Evolutionary conservation across 2,888 invertebrate genomes (phyloP).

Genomic region (Tenthredo mesomela): DNA sequence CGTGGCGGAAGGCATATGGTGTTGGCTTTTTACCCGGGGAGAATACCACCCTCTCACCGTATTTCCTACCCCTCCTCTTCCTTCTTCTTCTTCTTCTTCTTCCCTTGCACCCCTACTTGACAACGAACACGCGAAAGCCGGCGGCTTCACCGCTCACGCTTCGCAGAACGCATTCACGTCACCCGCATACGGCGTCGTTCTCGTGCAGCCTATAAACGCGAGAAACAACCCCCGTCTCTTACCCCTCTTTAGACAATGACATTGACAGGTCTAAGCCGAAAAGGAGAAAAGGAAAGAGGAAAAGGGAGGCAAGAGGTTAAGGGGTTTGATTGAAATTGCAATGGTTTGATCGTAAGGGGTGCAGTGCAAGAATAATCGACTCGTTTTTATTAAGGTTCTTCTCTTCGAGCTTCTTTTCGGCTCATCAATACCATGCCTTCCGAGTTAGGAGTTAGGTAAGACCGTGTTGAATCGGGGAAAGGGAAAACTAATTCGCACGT

Average conservation of each 20-base stretch:
- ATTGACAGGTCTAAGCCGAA: conserved; percentile 42
- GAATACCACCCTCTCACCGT: conserved; percentile 13
- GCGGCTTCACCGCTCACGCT: conserved; percentile 59
- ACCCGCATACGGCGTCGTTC: conserved; percentile 60
- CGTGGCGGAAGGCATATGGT: conserved; percentile 15
- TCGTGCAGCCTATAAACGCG: conserved; percentile 31
- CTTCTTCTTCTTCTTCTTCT: not conserved
- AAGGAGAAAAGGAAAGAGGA: not conserved
- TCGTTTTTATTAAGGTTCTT: conserved; percentile 26
- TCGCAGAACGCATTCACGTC: conserved; percentile 65
- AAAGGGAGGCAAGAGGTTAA: conserved; percentile 4
- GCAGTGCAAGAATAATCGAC: conserved; percentile 29
- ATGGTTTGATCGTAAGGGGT: conserved; percentile 6
- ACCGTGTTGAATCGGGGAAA: conserved; percentile 15
- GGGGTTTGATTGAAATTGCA: conserved; percentile 42
- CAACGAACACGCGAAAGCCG: conserved; percentile 52
- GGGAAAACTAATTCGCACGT: conserved; percentile 35
- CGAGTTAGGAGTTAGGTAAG: no score
- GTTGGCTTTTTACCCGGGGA: conserved; percentile 36
- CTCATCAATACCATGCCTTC: conserved; percentile 1
- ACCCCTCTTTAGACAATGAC: conserved; percentile 39
- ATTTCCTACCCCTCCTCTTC: not conserved
- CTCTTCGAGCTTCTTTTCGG: not conserved
- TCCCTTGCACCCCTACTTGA: conserved; percentile 42
- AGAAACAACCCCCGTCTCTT: conserved; percentile 33